Conservation (phyloP, 2,888 invertebrate genomes). For the Drosophila antonietae region DNA sequence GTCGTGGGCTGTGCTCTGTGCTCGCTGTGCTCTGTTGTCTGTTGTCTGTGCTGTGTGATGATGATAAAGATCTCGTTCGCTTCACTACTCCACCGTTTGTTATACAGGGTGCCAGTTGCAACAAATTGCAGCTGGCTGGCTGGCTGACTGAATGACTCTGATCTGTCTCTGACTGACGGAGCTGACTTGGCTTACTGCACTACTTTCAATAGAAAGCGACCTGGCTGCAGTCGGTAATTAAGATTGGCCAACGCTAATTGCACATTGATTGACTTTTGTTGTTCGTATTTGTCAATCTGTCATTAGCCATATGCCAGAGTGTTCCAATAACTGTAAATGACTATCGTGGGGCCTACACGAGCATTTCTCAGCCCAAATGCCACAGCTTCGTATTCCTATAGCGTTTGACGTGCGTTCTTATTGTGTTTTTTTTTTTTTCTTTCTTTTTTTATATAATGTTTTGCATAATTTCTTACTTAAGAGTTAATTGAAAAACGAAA, state of each 20-base stretch:
- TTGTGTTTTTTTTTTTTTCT: slow-evolving; percentile 8
- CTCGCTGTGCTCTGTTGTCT: background rate
- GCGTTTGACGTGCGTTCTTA: slow-evolving; percentile 44
- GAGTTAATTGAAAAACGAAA: slow-evolving; percentile 74
- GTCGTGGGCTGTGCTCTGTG: slow-evolving; percentile 80
- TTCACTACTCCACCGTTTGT: slow-evolving; percentile 28
- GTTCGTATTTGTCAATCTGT: slow-evolving; percentile 50
- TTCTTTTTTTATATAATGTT: slow-evolving; percentile 52
- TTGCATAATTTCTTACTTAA: slow-evolving; percentile 83
- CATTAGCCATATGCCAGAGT: slow-evolving; percentile 60
- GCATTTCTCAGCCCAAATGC: slow-evolving; percentile 22
- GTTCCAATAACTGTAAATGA: slow-evolving; percentile 52
- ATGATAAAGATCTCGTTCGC: slow-evolving; percentile 73
- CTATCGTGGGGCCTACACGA: slow-evolving; percentile 17
- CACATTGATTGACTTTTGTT: slow-evolving; percentile 75
- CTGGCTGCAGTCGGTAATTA: slow-evolving; percentile 54
- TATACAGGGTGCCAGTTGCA: slow-evolving; percentile 75
- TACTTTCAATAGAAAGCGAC: slow-evolving; percentile 70
- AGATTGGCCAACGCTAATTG: slow-evolving; percentile 70
- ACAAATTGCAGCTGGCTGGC: slow-evolving; percentile 69
- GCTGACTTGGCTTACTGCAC: slow-evolving; percentile 65
- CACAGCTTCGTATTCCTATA: slow-evolving; percentile 55
- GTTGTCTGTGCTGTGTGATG: slow-evolving; percentile 44
- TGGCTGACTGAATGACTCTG: slow-evolving; percentile 15
- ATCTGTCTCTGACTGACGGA: slow-evolving; percentile 14